Evolutionary conservation across 2,888 invertebrate species (phyloP).

Genomic region (Pomacea canaliculata): DNA sequence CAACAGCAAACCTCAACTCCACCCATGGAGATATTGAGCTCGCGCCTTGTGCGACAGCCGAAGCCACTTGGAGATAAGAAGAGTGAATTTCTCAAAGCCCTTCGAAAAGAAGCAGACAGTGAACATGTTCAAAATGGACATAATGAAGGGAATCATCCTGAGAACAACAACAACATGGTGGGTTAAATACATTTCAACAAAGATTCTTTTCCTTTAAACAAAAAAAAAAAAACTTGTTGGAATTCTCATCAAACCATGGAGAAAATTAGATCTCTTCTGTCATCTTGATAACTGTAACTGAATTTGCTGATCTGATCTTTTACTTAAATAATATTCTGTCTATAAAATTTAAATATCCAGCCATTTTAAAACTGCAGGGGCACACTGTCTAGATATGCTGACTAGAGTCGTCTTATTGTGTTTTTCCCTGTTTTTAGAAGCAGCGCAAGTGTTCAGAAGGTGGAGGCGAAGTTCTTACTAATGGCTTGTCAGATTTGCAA

Average conservation of each 20-base stretch:
- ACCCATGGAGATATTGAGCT: constrained; percentile 64
- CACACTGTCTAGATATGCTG: too few species aligned
- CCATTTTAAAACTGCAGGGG: too few species aligned
- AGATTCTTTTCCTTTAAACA: not conserved
- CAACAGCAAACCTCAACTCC: constrained; percentile 46
- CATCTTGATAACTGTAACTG: too few species aligned
- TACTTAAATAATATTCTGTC: too few species aligned
- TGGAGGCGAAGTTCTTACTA: constrained; percentile 1
- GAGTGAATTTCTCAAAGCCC: constrained; percentile 66
- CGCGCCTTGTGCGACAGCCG: constrained; percentile 66
- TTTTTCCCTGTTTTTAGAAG: too few species aligned
- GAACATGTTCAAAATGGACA: not conserved
- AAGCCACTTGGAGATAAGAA: constrained; percentile 67
- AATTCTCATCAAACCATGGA: too few species aligned
- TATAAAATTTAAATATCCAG: too few species aligned
- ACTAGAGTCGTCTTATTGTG: too few species aligned
- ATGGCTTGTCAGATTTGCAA: constrained; percentile 14
- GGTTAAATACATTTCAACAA: not conserved
- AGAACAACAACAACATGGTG: constrained; percentile 15
- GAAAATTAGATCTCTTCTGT: too few species aligned
- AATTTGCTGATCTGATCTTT: too few species aligned
- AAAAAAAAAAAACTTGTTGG: too few species aligned
- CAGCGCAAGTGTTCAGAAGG: too few species aligned
- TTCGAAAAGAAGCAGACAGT: constrained; percentile 51
- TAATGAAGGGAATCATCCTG: not conserved